Base-by-base conservation (phyloP, 23 tunicate genomes). In the Trididemnum clinides region DNA sequence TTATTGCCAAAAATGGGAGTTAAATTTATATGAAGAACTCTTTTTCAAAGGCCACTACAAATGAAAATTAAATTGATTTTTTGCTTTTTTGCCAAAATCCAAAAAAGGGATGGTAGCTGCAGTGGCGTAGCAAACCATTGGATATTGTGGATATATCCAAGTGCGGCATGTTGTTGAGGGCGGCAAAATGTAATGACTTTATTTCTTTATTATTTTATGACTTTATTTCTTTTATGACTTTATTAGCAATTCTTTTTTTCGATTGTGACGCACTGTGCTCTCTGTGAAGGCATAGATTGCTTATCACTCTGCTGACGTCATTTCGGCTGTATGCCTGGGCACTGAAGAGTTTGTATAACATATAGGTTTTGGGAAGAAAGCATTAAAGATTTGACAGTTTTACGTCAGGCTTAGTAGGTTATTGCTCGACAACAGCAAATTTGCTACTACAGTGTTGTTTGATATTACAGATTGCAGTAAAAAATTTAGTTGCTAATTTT, bases 81-180 rank as follows among this genome's bases (percentile, higher is more conserved):
- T n/a, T n/a, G n/a, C n/a, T n/a, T n/a, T n/a, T n/a, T n/a, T n/a
- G n/a, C n/a, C n/a, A n/a, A n/a, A n/a, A n/a, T n/a, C n/a, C n/a
- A n/a, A n/a, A n/a, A n/a, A n/a, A n/a, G n/a, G n/a, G n/a, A n/a
- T n/a, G n/a, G n/a, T n/a, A n/a, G n/a, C n/a, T n/a, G n/a, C 69
- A 62, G 69, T 62, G 69, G 69, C 69, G 69, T 12, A 62, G 69
- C 69, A 12, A 62, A 62, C 69, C 69, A 62, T 62, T 62, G 69
- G 69, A 62, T 62, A 62, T 62, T 62, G 69, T 62, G 69, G 69
- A 62, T 62, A 62, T 62, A 62, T 62, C 69, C 69, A 62, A 62
- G 69, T 22, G 69, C 69, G 69, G 69, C 27, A 62, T 62, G 27
- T 62, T 62, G 69, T 62, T 62, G 69, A 62, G 69, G 69, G 69